Base-by-base conservation (phyloP, 2,888 invertebrate species). In the Sarcophaga subvicina region DNA sequence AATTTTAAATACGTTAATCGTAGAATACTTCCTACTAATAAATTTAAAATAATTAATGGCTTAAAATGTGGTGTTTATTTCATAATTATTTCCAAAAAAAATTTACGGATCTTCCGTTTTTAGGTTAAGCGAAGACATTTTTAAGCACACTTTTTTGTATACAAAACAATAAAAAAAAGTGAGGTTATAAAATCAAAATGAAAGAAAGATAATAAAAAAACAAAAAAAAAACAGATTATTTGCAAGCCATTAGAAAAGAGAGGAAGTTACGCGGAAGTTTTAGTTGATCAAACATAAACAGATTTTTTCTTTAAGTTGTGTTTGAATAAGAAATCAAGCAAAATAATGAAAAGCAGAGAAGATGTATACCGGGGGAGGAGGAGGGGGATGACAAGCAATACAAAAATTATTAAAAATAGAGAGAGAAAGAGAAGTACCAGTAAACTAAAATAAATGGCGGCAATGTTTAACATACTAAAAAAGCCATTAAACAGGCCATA, bases 231-330 rank as follows among this genome's bases (percentile, higher is more conserved):
- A 60, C 45, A 71, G 54, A 47, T 54, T 73, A 37, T 81, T 83
- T 84, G 81, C 81, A 81, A 81, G 76, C 82, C 81, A 87, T 79
- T 10, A 37, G 5, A 37, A 27, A 37, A 0, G 81, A 76, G 78
- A 87, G 87, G 84, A 87, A 87, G 76, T 87, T 87, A 87, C 76
- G 87, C 87, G 87, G 87, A 87, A 87, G 87, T 84, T 84, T 87
- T 81, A 79, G 80, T 83, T 83, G 78, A 80, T 14, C 66, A 72
- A 82, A 72, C 22, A 69, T 66, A 75, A 82, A 82, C 10, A 62
- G 27, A 70, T 8, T 70, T 67, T 83, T 63, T 37, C 6, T 27
- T 69, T 67, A 11, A 14, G 62, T 22, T 37, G 17, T 66, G 14
- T 66, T 67, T 72, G 37, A 66, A 49, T 47, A 20, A 11, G 45